Percentiles rank a stretch among this genome's conserved stretches.
Evolutionary conservation across 2,888 invertebrate species (phyloP).

Genomic region (Calephelis perditalis): DNA sequence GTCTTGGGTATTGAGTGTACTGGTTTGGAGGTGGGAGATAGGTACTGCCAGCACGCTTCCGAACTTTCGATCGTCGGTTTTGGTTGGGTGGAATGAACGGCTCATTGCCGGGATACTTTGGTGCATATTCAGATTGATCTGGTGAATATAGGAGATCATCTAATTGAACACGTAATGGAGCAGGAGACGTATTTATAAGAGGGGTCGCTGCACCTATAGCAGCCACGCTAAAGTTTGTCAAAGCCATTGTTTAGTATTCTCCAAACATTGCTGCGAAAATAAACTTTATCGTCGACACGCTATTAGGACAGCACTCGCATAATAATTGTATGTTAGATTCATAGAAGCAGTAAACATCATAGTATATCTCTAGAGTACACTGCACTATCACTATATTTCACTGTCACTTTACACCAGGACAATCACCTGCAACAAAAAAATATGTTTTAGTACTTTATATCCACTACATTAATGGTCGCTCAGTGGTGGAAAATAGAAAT

Average conservation of each 20-base stretch:
- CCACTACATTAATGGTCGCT: background rate
- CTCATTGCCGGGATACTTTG: constrained; percentile 46
- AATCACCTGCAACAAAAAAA: constrained; percentile 53
- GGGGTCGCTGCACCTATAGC: constrained; percentile 54
- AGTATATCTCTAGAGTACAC: constrained; percentile 42
- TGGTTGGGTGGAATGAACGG: constrained; percentile 51
- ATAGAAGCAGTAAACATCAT: constrained; percentile 39
- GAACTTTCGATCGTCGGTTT: constrained; percentile 53
- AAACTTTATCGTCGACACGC: constrained; percentile 43
- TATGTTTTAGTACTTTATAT: background rate
- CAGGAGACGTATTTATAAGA: constrained; percentile 47
- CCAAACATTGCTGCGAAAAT: constrained; percentile 51
- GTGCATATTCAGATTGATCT: constrained; percentile 43
- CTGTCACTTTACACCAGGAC: constrained; percentile 36
- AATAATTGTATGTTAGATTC: constrained; percentile 34
- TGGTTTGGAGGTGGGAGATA: constrained; percentile 68
- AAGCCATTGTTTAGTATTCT: constrained; percentile 61
- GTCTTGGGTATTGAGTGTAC: constrained; percentile 58
- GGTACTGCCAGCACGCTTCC: constrained; percentile 66
- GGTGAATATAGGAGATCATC: constrained; percentile 68
- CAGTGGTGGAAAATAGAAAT: background rate
- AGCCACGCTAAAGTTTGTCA: constrained; percentile 64
- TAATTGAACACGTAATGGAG: constrained; percentile 53
- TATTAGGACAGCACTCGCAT: constrained; percentile 55
- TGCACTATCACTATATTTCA: constrained; percentile 51